Evolutionary conservation across 2,113 vertebrate species (phyloP).

Genomic region (Neodon shergylaensis): DNA sequence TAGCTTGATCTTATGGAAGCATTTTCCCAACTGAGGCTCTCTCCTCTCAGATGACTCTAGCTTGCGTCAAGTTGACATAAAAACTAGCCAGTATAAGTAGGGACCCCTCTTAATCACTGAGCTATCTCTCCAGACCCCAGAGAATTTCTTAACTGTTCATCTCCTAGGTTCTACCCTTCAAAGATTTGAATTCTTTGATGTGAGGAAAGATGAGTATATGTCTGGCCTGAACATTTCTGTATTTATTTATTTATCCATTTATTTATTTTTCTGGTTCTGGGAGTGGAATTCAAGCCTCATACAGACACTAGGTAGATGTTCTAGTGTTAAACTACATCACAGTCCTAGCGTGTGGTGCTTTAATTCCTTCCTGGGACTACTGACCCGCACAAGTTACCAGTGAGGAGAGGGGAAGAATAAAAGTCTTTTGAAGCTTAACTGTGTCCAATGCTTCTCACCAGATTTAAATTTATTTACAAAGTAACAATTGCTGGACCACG

Average conservation of each 20-base stretch:
- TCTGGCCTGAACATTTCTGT: background rate
- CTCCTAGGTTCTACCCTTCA: background rate
- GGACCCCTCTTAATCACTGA: background rate
- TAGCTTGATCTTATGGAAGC: background rate
- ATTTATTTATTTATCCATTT: background rate
- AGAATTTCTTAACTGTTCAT: background rate
- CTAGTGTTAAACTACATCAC: background rate
- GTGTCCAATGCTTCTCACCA: background rate
- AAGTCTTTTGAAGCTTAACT: slow-evolving; percentile 7
- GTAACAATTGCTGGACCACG: background rate
- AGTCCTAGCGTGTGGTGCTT: background rate
- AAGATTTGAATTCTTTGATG: background rate
- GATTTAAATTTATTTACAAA: slow-evolving; percentile 43
- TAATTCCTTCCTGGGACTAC: background rate
- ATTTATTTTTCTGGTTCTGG: background rate
- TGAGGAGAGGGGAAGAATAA: background rate
- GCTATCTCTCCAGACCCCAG: background rate
- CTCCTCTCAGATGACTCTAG: background rate
- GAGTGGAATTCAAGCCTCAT: background rate
- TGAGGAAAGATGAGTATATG: background rate
- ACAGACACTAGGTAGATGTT: background rate
- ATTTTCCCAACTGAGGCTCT: background rate
- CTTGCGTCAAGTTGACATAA: background rate
- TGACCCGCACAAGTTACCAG: background rate
- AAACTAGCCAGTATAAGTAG: background rate